These are phyloP conservation scores for Cotesia glomerata DNA, from an alignment of 1,140 invertebrate genomes.

Conservation along the genomic window DNA sequence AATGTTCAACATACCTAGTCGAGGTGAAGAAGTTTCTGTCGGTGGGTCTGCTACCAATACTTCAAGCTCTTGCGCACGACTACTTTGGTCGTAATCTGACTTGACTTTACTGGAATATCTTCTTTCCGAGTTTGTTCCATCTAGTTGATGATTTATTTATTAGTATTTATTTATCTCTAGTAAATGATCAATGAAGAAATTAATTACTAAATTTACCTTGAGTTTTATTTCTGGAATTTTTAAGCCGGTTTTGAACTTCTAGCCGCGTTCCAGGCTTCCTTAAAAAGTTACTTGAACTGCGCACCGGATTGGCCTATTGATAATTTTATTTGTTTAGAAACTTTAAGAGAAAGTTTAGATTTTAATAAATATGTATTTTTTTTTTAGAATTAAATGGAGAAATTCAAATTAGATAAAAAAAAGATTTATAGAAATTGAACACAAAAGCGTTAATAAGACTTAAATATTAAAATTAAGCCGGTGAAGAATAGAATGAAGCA, in stretches of 20 bases:
- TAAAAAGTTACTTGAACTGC: conserved; percentile 37
- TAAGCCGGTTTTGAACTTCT: conserved; percentile 9
- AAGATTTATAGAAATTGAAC: neutral
- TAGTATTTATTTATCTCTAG: neutral
- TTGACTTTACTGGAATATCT: conserved; percentile 10
- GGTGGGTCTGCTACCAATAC: conserved; percentile 51
- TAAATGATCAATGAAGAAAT: neutral
- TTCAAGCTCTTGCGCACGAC: conserved; percentile 54
- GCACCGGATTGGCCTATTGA: conserved; percentile 42
- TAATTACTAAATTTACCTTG: no score
- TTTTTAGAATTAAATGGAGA: neutral
- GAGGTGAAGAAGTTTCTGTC: conserved; percentile 30
- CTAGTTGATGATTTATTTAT: neutral
- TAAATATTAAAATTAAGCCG: neutral
- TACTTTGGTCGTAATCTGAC: conserved; percentile 47
- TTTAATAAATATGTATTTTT: neutral
- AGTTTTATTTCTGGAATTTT: neutral
- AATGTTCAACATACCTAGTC: conserved; percentile 38
- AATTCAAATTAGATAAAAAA: neutral
- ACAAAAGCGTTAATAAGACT: neutral
- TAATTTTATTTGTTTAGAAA: conserved; percentile 24
- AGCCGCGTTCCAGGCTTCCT: conserved; percentile 36
- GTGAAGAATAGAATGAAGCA: neutral
- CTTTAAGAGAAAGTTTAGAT: neutral
- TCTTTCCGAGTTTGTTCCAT: neutral